Evolutionary conservation across 2,888 invertebrate genomes (phyloP).

Genomic region (Linnaemya vulpina): DNA sequence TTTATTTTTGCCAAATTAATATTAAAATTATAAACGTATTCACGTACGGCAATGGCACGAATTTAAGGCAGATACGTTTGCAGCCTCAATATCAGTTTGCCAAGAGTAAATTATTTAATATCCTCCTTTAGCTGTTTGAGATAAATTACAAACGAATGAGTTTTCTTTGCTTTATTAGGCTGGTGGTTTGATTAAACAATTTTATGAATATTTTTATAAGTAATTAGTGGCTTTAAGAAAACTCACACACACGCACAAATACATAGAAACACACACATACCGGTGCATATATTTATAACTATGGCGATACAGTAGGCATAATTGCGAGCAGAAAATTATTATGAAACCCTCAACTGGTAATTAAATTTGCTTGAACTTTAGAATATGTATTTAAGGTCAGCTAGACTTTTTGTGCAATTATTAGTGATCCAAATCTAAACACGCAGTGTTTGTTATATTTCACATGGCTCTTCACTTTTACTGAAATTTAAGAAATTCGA

Average conservation of each 20-base stretch:
- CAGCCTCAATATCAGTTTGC: not conserved
- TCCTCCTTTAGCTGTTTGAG: not conserved
- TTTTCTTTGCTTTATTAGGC: not conserved
- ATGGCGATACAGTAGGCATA: not conserved
- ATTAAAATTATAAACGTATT: not conserved
- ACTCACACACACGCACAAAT: too few relatives aligned
- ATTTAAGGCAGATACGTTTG: not conserved
- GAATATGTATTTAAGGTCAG: too few relatives aligned
- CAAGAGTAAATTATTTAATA: not conserved
- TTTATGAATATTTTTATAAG: constrained; percentile 6
- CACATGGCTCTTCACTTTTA: too few relatives aligned
- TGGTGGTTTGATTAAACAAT: constrained; percentile 2
- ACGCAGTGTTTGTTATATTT: too few relatives aligned
- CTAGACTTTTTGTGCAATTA: too few relatives aligned
- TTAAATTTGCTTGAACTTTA: too few relatives aligned
- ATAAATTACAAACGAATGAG: not conserved
- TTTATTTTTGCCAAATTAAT: not conserved
- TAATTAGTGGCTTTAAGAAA: too few relatives aligned
- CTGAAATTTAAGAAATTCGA: too few relatives aligned
- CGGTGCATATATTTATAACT: too few relatives aligned
- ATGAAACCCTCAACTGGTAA: too few relatives aligned
- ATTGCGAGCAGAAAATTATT: too few relatives aligned
- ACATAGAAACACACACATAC: not conserved
- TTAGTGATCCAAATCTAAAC: too few relatives aligned
- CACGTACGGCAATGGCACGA: not conserved